Evolutionary conservation across 2,797 vertebrate genomes (phyloP).

Genomic region (Pempheris klunzingeri): DNA sequence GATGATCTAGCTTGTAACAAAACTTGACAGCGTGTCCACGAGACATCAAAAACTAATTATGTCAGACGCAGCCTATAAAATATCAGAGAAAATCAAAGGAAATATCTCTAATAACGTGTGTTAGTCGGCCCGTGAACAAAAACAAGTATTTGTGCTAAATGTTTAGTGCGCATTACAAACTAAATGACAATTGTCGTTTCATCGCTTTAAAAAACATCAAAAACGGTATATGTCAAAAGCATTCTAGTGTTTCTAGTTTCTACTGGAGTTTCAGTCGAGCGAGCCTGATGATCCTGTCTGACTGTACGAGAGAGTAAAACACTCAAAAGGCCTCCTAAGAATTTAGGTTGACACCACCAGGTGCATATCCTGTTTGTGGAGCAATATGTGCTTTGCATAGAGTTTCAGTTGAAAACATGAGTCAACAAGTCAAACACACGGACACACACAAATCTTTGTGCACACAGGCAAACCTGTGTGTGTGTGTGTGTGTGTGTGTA

Average conservation of each 20-base stretch:
- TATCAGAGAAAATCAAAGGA: neutral
- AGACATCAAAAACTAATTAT: neutral
- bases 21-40: neutral
- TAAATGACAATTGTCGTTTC: neutral
- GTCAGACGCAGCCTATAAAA: neutral
- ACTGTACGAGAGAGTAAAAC: slow-evolving; percentile 43
- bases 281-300: slow-evolving; percentile 58
- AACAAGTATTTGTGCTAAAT: neutral
- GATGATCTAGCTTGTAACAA: neutral
- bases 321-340: slow-evolving; percentile 59
- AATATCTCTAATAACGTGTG: neutral
- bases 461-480: slow-evolving; percentile 1
- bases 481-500: slow-evolving; percentile 8
- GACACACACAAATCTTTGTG: slow-evolving; percentile 44
- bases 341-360: slow-evolving; percentile 73
- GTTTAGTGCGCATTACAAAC: neutral
- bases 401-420: slow-evolving; percentile 74
- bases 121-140: neutral
- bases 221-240: neutral
- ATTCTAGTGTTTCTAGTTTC: slow-evolving; percentile 36
- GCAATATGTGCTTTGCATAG: slow-evolving; percentile 65
- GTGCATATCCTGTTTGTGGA: slow-evolving; percentile 76
- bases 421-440: slow-evolving; percentile 64
- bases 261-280: slow-evolving; percentile 40
- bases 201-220: too few species aligned